Evolutionary conservation across 2,113 vertebrate genomes (phyloP).

Genomic region (Mus spicilegus): DNA sequence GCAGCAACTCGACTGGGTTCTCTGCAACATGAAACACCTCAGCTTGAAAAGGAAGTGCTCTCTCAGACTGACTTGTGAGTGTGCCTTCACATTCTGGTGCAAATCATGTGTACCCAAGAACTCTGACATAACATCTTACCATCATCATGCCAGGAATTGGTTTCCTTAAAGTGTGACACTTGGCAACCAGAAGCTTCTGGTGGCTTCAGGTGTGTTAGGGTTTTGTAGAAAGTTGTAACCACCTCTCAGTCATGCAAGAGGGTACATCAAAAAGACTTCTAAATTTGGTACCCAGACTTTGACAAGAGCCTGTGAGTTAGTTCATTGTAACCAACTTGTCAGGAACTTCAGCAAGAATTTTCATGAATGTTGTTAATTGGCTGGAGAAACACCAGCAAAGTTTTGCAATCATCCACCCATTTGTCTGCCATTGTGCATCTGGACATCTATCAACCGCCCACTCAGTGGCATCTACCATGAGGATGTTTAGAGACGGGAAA

Average conservation of each 20-base stretch:
- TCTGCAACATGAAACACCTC: slow-evolving; percentile 57
- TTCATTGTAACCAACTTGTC: neutral
- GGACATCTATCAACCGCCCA: slow-evolving; percentile 48
- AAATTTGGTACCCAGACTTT: neutral
- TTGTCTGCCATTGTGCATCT: slow-evolving; percentile 37
- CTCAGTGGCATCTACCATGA: no score
- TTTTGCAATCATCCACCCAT: slow-evolving; percentile 31
- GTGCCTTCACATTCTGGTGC: slow-evolving; percentile 74
- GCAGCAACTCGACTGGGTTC: slow-evolving; percentile 25
- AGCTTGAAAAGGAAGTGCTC: slow-evolving; percentile 64
- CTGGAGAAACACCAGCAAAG: neutral
- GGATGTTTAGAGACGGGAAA: neutral
- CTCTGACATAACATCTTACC: slow-evolving; percentile 62
- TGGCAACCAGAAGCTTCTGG: slow-evolving; percentile 50
- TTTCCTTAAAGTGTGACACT: neutral
- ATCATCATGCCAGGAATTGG: slow-evolving; percentile 60
- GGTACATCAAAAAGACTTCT: neutral
- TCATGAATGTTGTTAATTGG: neutral
- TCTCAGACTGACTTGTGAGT: slow-evolving; percentile 56
- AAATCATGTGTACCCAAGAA: slow-evolving; percentile 70
- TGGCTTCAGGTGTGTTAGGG: slow-evolving; percentile 8
- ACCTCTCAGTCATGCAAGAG: no score
- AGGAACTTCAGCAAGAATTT: slow-evolving; percentile 42
- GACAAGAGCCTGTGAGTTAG: slow-evolving; percentile 26
- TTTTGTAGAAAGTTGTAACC: slow-evolving; percentile 10